Conservation (phyloP, 30 jellyfish, hydroid and myxozoan species). For the Rhopilema esculentum region DNA sequence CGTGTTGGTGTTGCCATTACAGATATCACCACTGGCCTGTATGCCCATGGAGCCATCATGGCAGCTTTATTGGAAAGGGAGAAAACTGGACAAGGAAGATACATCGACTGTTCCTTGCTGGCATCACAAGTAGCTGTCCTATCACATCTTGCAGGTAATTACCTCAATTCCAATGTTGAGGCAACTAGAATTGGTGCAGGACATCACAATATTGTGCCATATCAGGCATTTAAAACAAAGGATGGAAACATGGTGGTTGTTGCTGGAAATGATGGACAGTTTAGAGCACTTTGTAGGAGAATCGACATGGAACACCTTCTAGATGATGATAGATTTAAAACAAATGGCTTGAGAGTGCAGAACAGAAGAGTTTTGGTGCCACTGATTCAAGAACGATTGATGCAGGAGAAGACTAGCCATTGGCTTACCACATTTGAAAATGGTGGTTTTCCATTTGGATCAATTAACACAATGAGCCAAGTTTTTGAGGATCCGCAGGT, state of each 20-base stretch:
- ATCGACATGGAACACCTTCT: conserved; percentile 46
- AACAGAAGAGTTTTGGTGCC: conserved; percentile 66
- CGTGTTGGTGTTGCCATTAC: conserved; percentile 97
- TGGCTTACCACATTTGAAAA: conserved; percentile 80
- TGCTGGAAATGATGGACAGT: conserved; percentile 86
- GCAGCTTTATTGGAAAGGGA: conserved; percentile 93
- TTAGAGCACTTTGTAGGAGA: conserved; percentile 79
- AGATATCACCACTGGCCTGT: conserved; percentile 95
- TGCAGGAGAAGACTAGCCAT: conserved; percentile 63
- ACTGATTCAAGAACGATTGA: conserved; percentile 62
- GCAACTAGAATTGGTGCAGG: conserved; percentile 89
- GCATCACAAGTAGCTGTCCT: conserved; percentile 93
- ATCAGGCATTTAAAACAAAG: conserved; percentile 91
- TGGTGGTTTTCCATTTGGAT: conserved; percentile 96
- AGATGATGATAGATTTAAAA: conserved; percentile 71
- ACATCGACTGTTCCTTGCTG: conserved; percentile 85
- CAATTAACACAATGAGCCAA: conserved; percentile 79
- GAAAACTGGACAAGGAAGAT: conserved; percentile 79
- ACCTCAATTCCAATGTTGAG: conserved; percentile 82
- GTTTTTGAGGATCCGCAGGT: conserved; percentile 93
- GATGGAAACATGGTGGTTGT: conserved; percentile 89
- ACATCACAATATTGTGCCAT: conserved; percentile 92
- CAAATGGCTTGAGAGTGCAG: conserved; percentile 76
- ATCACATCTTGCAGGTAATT: conserved; percentile 90
- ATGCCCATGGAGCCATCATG: conserved; percentile 96